Conservation (phyloP, 2,797 vertebrate species). For the Muraenolepis orangiensis region DNA sequence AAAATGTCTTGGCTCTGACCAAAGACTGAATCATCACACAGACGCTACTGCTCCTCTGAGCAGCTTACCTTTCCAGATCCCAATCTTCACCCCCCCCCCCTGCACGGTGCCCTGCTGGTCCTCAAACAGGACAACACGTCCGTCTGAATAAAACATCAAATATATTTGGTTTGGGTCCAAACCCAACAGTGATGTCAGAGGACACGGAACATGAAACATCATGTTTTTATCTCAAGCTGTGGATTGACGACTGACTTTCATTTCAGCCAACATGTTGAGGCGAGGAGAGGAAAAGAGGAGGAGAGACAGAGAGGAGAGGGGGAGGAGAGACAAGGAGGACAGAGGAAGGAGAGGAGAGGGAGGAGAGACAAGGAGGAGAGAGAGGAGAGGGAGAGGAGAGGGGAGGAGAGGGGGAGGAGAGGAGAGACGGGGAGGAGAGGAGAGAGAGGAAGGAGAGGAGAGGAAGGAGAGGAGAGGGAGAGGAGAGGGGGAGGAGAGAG, state of each 20-base stretch:
- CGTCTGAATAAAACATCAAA: slow-evolving; percentile 66
- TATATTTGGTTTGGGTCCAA: slow-evolving; percentile 66
- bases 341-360: too few relatives aligned
- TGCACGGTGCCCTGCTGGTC: slow-evolving; percentile 35
- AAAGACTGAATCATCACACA: neutral
- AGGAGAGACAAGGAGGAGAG: too few relatives aligned
- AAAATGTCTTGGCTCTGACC: neutral
- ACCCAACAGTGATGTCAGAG: slow-evolving; percentile 59
- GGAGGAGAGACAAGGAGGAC: too few relatives aligned
- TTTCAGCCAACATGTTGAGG: slow-evolving; percentile 34
- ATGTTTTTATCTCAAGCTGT: slow-evolving; percentile 63
- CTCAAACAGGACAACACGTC: slow-evolving; percentile 47
- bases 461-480: too few relatives aligned
- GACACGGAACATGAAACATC: slow-evolving; percentile 60
- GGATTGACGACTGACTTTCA: slow-evolving; percentile 60
- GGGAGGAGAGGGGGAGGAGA: too few relatives aligned
- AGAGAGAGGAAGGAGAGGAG: too few relatives aligned
- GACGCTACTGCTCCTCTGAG: neutral
- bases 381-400: neutral
- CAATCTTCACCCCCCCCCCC: slow-evolving; percentile 29
- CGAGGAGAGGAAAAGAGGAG: neutral
- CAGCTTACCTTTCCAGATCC: slow-evolving; percentile 18
- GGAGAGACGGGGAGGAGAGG: too few relatives aligned
- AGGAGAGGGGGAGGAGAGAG: too few relatives aligned
- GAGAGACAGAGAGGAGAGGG: neutral